Percentiles rank a stretch among this genome's conserved stretches.
phyloP scores from a whole-genome alignment of 2,888 invertebrate genomes.

The Luperina nickerlii region DNA sequence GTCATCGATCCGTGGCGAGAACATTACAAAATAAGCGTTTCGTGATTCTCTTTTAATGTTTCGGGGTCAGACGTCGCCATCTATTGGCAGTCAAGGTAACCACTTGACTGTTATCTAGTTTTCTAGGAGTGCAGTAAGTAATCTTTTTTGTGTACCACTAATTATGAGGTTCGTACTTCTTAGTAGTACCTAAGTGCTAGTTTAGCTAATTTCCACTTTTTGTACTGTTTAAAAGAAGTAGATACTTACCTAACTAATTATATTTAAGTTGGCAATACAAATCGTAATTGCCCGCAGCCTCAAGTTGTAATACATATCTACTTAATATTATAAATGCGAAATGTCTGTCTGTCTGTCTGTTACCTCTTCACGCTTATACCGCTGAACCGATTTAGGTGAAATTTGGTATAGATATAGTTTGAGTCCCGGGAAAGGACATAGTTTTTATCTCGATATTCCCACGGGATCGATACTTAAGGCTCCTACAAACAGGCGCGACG shows the following conservation, averaged over 20 bases:
- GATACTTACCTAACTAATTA: neutral
- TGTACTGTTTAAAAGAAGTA: neutral
- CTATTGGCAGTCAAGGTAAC: constrained; percentile 64
- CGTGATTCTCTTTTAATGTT: constrained; percentile 64
- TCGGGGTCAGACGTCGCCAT: constrained; percentile 61
- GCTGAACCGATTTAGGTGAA: no score
- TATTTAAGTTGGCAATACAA: neutral
- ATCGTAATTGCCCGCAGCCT: neutral
- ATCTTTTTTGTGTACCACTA: constrained; percentile 34
- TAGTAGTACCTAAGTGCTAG: neutral
- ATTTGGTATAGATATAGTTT: no score
- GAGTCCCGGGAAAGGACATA: no score
- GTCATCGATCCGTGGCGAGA: constrained; percentile 54
- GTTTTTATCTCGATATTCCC: no score
- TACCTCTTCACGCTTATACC: no score
- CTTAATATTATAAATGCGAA: no score
- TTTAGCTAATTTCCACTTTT: neutral
- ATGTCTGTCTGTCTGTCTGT: no score
- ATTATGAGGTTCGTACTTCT: constrained; percentile 21
- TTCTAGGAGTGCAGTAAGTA: constrained; percentile 24
- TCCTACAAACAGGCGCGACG: no score
- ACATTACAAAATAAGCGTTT: constrained; percentile 58
- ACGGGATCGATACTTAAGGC: no score
- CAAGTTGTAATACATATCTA: neutral
- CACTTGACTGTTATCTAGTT: constrained; percentile 48